Percentiles rank a stretch among this genome's conserved stretches.
phyloP scores from a whole-genome alignment of 2,113 vertebrate species.

The Leucosticte australis region DNA sequence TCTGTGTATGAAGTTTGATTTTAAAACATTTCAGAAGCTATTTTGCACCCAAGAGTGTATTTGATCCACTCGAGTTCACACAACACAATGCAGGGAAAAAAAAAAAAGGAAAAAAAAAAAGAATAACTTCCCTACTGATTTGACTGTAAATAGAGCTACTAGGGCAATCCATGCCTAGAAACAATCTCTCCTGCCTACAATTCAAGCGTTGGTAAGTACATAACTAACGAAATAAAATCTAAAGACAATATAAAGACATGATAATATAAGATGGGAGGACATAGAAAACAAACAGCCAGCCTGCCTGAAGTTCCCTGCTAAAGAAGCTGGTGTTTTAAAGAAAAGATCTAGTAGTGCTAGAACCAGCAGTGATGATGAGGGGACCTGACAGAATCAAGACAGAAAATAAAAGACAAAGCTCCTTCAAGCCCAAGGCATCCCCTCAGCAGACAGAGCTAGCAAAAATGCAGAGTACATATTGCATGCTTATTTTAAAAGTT shows the following conservation, averaged over 20 bases:
- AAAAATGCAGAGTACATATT: background rate
- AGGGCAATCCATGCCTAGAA: background rate
- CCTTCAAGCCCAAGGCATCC: background rate
- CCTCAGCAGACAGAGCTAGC: background rate
- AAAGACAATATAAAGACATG: background rate
- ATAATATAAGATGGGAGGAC: background rate
- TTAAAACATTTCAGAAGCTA: background rate
- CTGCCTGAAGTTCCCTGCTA: background rate
- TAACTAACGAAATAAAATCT: background rate
- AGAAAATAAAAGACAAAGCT: background rate
- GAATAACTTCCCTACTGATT: background rate
- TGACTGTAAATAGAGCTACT: background rate
- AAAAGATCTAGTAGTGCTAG: background rate
- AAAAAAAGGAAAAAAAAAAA: no score
- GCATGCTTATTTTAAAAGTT: background rate
- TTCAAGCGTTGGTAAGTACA: background rate
- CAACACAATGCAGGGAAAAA: background rate
- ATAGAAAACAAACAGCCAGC: background rate
- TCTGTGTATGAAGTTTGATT: background rate
- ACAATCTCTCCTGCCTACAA: background rate
- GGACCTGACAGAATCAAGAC: background rate
- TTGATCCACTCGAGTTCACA: background rate
- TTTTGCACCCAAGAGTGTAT: background rate
- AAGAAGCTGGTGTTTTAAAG: background rate
- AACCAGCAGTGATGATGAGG: background rate